phyloP scores from a whole-genome alignment of 2,888 invertebrate genomes.

The Yponomeuta sedellus region DNA sequence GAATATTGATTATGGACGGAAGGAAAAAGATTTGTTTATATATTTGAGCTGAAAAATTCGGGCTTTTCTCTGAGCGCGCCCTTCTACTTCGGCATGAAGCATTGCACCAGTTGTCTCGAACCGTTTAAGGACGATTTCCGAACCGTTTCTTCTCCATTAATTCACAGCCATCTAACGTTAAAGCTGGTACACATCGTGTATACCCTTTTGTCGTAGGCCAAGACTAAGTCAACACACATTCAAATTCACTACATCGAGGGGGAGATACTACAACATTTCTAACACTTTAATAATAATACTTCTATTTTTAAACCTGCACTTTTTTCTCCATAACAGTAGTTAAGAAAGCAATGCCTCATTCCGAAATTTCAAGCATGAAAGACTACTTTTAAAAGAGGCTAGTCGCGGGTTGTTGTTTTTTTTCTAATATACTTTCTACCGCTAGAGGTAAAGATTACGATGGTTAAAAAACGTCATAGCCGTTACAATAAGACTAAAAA shows the following conservation, averaged over 20 bases:
- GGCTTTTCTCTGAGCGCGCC: constrained; percentile 30
- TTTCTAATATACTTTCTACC: not conserved
- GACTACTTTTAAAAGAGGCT: constrained; percentile 44
- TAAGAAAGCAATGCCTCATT: constrained; percentile 45
- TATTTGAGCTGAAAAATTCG: constrained; percentile 51
- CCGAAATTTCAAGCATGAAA: constrained; percentile 21
- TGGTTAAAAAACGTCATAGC: constrained; percentile 34
- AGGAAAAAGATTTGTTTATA: constrained; percentile 44
- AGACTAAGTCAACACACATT: constrained; percentile 17
- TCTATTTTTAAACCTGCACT: not conserved
- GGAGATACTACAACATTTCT: not conserved
- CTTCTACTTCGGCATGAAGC: constrained; percentile 28
- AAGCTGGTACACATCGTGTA: constrained; percentile 35
- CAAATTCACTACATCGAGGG: not conserved
- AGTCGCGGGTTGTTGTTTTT: constrained; percentile 34
- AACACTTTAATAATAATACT: constrained; percentile 12
- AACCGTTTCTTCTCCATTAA: constrained; percentile 20
- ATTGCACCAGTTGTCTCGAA: constrained; percentile 30
- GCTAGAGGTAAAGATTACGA: not conserved
- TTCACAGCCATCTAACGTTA: constrained; percentile 47
- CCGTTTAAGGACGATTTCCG: constrained; percentile 27
- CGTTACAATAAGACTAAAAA: constrained; percentile 18
- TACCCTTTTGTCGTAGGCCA: constrained; percentile 36
- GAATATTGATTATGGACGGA: constrained; percentile 61
- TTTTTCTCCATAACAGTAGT: constrained; percentile 2